Conservation (phyloP, 2,113 vertebrate genomes). For the Equus quagga region DNA sequence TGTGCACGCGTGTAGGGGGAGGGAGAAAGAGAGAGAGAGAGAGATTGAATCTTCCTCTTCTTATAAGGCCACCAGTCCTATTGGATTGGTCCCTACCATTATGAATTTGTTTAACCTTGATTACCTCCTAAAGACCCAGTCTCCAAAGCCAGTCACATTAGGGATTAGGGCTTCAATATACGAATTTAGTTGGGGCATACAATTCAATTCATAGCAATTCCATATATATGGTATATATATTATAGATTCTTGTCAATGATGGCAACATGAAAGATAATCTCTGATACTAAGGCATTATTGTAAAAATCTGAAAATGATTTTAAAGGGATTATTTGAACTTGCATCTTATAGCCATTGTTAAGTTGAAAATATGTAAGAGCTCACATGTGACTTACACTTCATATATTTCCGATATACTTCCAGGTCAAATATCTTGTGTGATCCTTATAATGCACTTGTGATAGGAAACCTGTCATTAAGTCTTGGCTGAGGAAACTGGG, state of each 20-base stretch:
- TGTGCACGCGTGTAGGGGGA: not conserved
- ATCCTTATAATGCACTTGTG: not conserved
- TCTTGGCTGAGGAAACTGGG: not conserved
- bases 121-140: not conserved
- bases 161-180: not conserved
- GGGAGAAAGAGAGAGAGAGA: not conserved
- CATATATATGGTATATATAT: not conserved
- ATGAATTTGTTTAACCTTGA: not conserved
- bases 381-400: not conserved
- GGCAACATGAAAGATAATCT: not conserved
- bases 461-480: constrained; percentile 54
- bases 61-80: not conserved
- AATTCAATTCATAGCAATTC: not conserved
- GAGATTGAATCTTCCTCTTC: not conserved
- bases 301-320: not conserved
- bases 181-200: not conserved
- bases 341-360: not conserved
- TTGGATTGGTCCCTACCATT: not conserved
- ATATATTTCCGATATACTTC: not conserved
- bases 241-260: not conserved
- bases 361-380: not conserved
- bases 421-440: constrained; percentile 47
- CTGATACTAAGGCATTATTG: not conserved
- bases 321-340: not conserved
- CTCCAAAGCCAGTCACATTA: not conserved